phyloP scores from a whole-genome alignment of 2,888 invertebrate genomes.

The Drosophila ezoana region DNA sequence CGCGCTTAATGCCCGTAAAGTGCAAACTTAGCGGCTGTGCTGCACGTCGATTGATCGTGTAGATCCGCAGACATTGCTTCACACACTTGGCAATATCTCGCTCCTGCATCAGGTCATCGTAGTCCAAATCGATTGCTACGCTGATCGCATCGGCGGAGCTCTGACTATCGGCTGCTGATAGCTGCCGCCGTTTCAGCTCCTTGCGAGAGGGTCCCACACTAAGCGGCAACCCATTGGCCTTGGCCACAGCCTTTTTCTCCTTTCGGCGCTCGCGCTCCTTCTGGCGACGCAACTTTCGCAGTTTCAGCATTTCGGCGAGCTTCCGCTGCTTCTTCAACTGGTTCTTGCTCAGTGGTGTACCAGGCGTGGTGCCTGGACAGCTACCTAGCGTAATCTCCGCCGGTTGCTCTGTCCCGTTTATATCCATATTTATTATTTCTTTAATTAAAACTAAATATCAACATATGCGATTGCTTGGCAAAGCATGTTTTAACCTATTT shows the following conservation, averaged over 20 bases:
- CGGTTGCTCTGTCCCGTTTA: neutral
- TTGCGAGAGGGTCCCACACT: constrained; percentile 91
- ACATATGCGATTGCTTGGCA: neutral
- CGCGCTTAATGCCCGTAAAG: constrained; percentile 90
- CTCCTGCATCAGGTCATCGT: constrained; percentile 95
- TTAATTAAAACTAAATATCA: neutral
- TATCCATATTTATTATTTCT: constrained; percentile 26
- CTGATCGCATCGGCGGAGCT: constrained; percentile 37
- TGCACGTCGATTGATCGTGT: constrained; percentile 94
- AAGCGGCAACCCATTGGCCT: constrained; percentile 89
- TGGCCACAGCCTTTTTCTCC: constrained; percentile 89
- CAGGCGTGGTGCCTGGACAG: constrained; percentile 43
- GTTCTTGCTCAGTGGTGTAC: constrained; percentile 68
- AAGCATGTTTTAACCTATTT: neutral
- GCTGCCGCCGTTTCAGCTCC: constrained; percentile 87
- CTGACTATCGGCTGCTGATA: constrained; percentile 82
- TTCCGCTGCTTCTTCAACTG: constrained; percentile 89
- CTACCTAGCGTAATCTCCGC: constrained; percentile 27
- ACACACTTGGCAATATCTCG: constrained; percentile 95
- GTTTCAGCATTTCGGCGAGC: constrained; percentile 90
- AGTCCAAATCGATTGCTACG: constrained; percentile 95
- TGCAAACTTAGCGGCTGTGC: constrained; percentile 92
- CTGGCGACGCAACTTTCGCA: constrained; percentile 89
- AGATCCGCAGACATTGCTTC: constrained; percentile 95
- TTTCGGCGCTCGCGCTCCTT: constrained; percentile 91